Percentiles rank a stretch among this genome's conserved stretches.
phyloP scores from a whole-genome alignment of 2,797 vertebrate species.

The Borostomias antarcticus region DNA sequence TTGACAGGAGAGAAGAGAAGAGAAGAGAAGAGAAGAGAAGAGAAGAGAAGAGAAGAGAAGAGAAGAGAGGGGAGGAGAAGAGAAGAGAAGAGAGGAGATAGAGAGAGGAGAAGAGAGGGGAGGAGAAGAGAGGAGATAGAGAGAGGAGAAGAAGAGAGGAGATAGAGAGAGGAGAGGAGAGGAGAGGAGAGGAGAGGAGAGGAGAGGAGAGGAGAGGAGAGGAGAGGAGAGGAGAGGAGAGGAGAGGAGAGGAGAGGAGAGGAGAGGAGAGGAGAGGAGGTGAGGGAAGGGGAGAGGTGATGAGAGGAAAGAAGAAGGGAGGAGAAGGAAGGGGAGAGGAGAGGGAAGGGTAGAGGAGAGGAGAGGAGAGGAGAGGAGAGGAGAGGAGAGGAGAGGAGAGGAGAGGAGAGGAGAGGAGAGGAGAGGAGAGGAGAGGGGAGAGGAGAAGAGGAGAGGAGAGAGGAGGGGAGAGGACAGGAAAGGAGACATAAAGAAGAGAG shows the following conservation, averaged over 20 bases:
- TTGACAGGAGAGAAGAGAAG: too few species aligned
- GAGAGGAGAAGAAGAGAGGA: too few species aligned
- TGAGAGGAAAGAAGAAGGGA: not conserved
- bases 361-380: not conserved
- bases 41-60: too few species aligned
- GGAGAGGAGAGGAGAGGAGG: slow-evolving; percentile 1
- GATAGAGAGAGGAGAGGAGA: too few species aligned
- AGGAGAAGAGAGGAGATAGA: too few species aligned
- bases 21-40: too few species aligned
- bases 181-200: too few species aligned
- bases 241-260: not conserved
- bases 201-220: too few species aligned
- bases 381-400: not conserved
- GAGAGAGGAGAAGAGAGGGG: too few species aligned
- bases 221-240: too few species aligned
- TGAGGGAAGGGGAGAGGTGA: slow-evolving; percentile 11
- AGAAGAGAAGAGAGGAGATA: too few species aligned
- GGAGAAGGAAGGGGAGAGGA: slow-evolving; percentile 5
- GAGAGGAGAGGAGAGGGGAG: slow-evolving; percentile 8
- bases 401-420: not conserved
- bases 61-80: too few species aligned
- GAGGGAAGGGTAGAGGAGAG: slow-evolving; percentile 10
- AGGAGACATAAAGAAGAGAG: not conserved
- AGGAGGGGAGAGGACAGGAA: slow-evolving; percentile 1
- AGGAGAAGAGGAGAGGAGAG: slow-evolving; percentile 14